phyloP scores from a whole-genome alignment of 2,113 vertebrate species.

The Heteronetta atricapilla region DNA sequence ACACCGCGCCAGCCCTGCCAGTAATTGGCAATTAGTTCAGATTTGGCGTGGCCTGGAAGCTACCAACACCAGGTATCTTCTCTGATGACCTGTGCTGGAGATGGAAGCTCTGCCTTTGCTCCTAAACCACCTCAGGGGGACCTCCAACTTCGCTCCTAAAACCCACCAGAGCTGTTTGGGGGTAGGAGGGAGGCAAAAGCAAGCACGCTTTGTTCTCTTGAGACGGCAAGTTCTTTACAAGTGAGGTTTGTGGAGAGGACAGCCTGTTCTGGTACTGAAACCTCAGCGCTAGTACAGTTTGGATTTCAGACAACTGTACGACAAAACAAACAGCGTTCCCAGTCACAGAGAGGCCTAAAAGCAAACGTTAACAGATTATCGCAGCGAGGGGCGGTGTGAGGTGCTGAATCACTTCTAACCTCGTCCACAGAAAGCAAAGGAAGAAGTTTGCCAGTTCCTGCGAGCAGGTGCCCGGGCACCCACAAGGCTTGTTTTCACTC shows the following conservation, averaged over 20 bases:
- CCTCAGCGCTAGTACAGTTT: neutral
- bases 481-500: neutral
- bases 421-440: neutral
- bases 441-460: neutral
- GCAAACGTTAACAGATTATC: neutral
- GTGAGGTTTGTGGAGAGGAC: neutral
- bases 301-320: neutral
- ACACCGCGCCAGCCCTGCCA: neutral
- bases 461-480: neutral
- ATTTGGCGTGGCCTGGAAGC: neutral
- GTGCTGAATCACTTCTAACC: neutral
- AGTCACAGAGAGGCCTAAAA: neutral
- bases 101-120: neutral
- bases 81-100: neutral
- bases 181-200: neutral
- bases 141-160: neutral
- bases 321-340: neutral
- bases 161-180: neutral
- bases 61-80: neutral
- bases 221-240: neutral
- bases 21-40: neutral
- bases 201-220: neutral
- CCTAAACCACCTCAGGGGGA: neutral
- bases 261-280: neutral
- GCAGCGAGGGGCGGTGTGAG: rapidly evolving